A percentile compares a stretch with the other conserved stretches of the same genome.
phyloP scores from a whole-genome alignment of 2,113 vertebrate genomes.

The Rousettus leschenaultii region DNA sequence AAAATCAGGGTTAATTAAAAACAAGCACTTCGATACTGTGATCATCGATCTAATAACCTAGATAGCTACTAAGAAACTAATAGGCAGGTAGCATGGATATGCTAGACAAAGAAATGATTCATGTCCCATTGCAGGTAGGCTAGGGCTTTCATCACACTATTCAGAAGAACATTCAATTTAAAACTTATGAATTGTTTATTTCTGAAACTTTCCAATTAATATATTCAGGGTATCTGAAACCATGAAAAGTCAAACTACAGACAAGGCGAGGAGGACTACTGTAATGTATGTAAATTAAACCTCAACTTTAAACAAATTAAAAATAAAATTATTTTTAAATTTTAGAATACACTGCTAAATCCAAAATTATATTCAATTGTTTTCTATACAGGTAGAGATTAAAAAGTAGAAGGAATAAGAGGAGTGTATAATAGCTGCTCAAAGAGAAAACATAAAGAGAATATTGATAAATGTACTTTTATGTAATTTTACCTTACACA shows the following conservation, averaged over 20 bases:
- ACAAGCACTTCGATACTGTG: neutral
- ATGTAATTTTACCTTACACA: neutral
- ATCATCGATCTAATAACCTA: neutral
- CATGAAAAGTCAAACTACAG: neutral
- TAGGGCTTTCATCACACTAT: neutral
- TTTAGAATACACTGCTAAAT: constrained; percentile 15
- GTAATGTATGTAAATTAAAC: neutral
- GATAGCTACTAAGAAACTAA: neutral
- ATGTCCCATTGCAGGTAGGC: neutral
- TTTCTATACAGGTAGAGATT: neutral
- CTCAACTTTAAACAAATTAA: neutral
- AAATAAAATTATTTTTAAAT: constrained; percentile 1
- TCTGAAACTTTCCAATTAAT: neutral
- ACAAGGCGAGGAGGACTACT: neutral
- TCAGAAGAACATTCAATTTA: neutral
- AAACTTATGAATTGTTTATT: neutral
- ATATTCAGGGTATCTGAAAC: neutral
- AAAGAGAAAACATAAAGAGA: neutral
- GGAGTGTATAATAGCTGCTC: neutral
- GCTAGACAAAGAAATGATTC: neutral
- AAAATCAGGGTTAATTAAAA: neutral
- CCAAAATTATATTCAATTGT: constrained; percentile 11
- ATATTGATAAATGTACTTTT: neutral
- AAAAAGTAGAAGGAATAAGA: neutral
- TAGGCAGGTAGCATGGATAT: neutral